These are phyloP conservation scores for Eclectus roratus DNA, from an alignment of 2,113 vertebrate species.

Conservation along the genomic window DNA sequence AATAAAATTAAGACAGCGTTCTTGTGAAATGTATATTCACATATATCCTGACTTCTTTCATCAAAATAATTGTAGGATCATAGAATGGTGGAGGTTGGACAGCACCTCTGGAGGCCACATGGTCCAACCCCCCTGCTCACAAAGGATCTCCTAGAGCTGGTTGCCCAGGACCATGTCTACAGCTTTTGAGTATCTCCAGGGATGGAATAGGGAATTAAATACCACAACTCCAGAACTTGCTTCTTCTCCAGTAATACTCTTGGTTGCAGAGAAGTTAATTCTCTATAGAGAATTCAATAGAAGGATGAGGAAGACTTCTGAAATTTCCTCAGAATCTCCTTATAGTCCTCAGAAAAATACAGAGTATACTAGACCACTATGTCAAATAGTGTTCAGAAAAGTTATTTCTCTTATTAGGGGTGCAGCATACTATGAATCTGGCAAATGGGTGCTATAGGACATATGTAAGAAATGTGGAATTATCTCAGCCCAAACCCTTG, in stretches of 20 bases:
- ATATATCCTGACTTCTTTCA: background rate
- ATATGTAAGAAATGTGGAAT: background rate
- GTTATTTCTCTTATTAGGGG: background rate
- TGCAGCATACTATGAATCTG: background rate
- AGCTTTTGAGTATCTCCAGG: background rate
- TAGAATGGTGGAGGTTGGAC: background rate
- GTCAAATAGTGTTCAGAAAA: background rate
- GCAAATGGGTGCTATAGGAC: background rate
- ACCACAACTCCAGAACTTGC: background rate
- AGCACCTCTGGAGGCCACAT: background rate
- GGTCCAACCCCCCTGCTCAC: background rate
- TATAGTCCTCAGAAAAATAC: background rate
- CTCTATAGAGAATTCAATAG: too few relatives aligned
- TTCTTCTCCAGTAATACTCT: background rate
- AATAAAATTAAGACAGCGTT: background rate
- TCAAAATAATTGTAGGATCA: background rate
- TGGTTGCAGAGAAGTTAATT: too few relatives aligned
- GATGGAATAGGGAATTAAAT: background rate
- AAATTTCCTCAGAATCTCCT: background rate
- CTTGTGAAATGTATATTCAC: background rate
- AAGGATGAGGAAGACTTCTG: background rate
- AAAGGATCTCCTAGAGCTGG: background rate
- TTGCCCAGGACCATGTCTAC: background rate
- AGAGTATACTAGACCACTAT: background rate
- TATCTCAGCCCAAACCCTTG: background rate